Evolutionary conservation across 2,888 invertebrate genomes (phyloP), one percentile per base, ranked within the genome.

Genomic region (Drosophila bunnanda): DNA sequence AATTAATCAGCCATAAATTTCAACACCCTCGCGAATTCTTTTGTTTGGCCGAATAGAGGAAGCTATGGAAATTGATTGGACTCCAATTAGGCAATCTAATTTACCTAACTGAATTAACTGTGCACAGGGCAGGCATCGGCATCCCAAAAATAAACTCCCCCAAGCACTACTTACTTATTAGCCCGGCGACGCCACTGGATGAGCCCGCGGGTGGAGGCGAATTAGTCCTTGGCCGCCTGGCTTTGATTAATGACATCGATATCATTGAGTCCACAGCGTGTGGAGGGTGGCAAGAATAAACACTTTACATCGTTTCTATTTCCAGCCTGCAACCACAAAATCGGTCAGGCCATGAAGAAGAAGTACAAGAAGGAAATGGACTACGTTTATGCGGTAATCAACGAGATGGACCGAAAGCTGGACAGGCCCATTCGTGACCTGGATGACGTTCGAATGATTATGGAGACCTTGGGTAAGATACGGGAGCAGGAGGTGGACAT

Each of bases 401-500:
- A 96, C 82, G 98, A 98, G 92, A 95, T 98, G 94, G 97, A 97
- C 88, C 95, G 97, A 52, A 97, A 97, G 91, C 93, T 99, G 59
- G 96, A 97, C 87, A 94, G 97, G 55, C 97, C 97, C 15, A 97
- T 98, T 77, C 94, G 97, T 56, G 98, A 98, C 91, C 93, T 99
- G 73, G 98, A 99, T 90, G 98, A 99, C 89, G 98, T 98, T 0
- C 94, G 98, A 59, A 95, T 97, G 88, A 96, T 98, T 48, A 98
- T 99, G 97, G 97, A 98, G 73, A 97, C 97, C 0, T 92, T 99
- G 68, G 96, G 97, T 90, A 98, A 98, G 92, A 97, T 98, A 59
- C 94, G 98, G 7, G 98, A 98, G 81, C 97, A 97, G 90, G 98
- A 99, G 93, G 98, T 98, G 20, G 97, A 98, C 86, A 97, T 98